Percentiles rank a stretch among this genome's conserved stretches.
Evolutionary conservation across 2,113 vertebrate species (phyloP).

Genomic region (Oreochromis niloticus): DNA sequence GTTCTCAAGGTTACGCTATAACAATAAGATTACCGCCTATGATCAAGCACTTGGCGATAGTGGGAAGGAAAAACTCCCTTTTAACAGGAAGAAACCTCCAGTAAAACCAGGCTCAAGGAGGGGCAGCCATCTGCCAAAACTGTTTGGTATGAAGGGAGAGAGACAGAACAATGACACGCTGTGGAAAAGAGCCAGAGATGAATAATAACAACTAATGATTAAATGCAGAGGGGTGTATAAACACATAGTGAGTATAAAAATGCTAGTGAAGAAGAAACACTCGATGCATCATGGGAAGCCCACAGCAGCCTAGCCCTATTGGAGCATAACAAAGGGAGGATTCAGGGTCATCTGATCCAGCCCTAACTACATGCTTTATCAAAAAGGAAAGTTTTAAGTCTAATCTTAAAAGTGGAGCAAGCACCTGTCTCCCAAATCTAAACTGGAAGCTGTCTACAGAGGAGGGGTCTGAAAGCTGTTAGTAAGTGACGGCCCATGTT

Average conservation of each 20-base stretch:
- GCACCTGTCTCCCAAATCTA: neutral
- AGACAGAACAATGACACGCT: neutral
- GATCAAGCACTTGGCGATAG: neutral
- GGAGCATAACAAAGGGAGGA: neutral
- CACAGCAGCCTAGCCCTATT: neutral
- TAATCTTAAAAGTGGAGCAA: neutral
- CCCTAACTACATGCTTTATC: neutral
- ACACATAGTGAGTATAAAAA: neutral
- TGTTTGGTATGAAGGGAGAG: neutral
- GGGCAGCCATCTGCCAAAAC: neutral
- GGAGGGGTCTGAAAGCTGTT: neutral
- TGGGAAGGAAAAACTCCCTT: neutral
- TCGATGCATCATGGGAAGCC: neutral
- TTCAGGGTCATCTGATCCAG: neutral
- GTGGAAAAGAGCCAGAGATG: neutral
- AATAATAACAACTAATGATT: neutral
- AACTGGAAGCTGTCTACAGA: neutral
- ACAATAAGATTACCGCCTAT: neutral
- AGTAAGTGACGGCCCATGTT: neutral
- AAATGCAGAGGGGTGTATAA: neutral
- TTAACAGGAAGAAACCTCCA: neutral
- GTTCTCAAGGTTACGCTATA: neutral
- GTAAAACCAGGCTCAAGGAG: neutral
- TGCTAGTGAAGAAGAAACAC: neutral
- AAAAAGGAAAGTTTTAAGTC: neutral